phyloP scores from a whole-genome alignment of 2,797 vertebrate genomes.

The Staurois parvus region DNA sequence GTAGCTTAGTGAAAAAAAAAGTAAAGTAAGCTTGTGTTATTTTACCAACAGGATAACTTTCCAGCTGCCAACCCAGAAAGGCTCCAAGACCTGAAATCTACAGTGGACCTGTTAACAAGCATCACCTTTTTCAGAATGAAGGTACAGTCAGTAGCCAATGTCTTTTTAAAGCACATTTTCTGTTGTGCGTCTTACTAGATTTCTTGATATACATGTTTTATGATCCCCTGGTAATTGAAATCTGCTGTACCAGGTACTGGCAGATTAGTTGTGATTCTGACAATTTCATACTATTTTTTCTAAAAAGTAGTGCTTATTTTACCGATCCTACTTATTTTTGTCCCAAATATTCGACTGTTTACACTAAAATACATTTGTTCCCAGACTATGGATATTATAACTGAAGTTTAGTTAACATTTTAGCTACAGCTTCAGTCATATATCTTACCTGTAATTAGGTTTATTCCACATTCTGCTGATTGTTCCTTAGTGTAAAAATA shows the following conservation, averaged over 20 bases:
- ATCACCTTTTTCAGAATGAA: constrained; percentile 99
- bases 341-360: too few relatives aligned
- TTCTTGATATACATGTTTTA: constrained; percentile 27
- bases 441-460: too few relatives aligned
- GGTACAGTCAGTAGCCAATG: constrained; percentile 73
- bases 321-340: constrained; percentile 21
- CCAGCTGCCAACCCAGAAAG: constrained; percentile 92
- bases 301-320: constrained; percentile 7
- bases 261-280: constrained; percentile 19
- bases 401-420: too few relatives aligned
- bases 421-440: too few relatives aligned
- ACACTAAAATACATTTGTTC: too few relatives aligned
- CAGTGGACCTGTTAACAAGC: constrained; percentile 95
- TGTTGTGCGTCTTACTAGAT: constrained; percentile 5
- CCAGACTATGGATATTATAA: too few relatives aligned
- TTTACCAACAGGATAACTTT: constrained; percentile 88
- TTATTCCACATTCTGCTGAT: too few relatives aligned
- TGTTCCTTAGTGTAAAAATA: too few relatives aligned
- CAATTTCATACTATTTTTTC: constrained; percentile 3
- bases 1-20: too few relatives aligned
- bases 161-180: neutral
- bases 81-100: constrained; percentile 95
- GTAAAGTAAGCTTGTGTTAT: neutral
- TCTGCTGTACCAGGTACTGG: neutral
- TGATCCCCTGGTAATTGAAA: neutral